These are phyloP conservation scores for Eilema sororculum DNA, from an alignment of 2,888 invertebrate species.

Conservation along the genomic window DNA sequence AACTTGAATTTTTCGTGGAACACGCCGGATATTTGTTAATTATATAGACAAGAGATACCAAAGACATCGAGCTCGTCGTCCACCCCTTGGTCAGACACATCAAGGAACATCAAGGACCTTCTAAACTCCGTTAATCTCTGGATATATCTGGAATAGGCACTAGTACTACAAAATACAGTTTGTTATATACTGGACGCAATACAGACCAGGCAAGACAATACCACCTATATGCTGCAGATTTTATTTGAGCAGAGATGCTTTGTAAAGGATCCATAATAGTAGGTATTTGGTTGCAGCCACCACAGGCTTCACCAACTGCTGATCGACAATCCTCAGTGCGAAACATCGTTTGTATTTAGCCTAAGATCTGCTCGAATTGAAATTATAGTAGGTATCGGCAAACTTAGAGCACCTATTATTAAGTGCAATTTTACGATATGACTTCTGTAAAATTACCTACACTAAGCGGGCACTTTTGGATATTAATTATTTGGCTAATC, in stretches of 20 bases:
- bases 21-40: neutral
- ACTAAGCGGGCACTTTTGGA: too few relatives aligned
- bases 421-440: too few relatives aligned
- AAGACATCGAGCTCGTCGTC: neutral
- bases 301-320: neutral
- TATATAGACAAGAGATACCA: neutral
- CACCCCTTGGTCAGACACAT: too few relatives aligned
- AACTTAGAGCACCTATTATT: neutral
- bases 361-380: neutral
- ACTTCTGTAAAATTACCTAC: too few relatives aligned
- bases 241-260: neutral
- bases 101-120: neutral
- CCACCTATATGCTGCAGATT: neutral
- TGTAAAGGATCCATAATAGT: neutral
- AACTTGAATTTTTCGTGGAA: neutral
- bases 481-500: too few relatives aligned
- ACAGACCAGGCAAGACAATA: neutral
- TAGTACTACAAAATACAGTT: too few relatives aligned
- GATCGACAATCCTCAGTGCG: neutral
- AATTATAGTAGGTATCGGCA: neutral
- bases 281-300: neutral
- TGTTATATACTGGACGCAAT: neutral
- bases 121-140: neutral
- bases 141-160: too few relatives aligned
- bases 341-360: constrained; percentile 3